Evolutionary conservation across 2,888 invertebrate genomes (phyloP).

Genomic region (Drosophila flavopinicola): DNA sequence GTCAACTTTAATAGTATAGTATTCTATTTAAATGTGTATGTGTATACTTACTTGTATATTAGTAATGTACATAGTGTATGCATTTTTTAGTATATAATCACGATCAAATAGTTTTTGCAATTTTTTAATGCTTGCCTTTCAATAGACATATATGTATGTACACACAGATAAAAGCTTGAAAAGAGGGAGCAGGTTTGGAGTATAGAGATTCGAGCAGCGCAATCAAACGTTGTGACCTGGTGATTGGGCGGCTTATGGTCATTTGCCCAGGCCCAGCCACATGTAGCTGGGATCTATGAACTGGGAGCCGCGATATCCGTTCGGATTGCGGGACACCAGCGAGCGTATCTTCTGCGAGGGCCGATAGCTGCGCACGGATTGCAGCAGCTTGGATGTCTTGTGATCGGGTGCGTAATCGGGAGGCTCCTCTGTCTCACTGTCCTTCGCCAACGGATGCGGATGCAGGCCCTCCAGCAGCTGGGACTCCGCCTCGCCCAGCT

Average conservation of each 20-base stretch:
- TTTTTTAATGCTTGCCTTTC: conserved; percentile 26
- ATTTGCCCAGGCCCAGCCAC: conserved; percentile 88
- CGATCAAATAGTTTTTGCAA: conserved; percentile 14
- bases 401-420: conserved; percentile 37
- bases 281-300: conserved; percentile 88
- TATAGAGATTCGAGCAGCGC: conserved; percentile 14
- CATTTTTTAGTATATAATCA: neutral
- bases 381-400: conserved; percentile 83
- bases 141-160: conserved; percentile 17
- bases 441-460: conserved; percentile 70
- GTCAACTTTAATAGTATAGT: too few relatives aligned
- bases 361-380: conserved; percentile 84
- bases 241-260: conserved; percentile 47
- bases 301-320: conserved; percentile 87
- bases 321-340: conserved; percentile 86
- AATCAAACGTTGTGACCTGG: conserved; percentile 47
- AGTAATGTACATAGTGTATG: neutral
- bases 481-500: conserved; percentile 69
- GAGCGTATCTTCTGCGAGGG: conserved; percentile 86
- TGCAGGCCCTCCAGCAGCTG: conserved; percentile 81
- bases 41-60: conserved; percentile 1
- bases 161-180: conserved; percentile 29
- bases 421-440: conserved; percentile 25
- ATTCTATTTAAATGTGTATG: too few relatives aligned
- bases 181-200: neutral